Evolutionary conservation across 2,113 vertebrate species (phyloP), one percentile per base, ranked within the genome.

Genomic region (Melospiza georgiana): DNA sequence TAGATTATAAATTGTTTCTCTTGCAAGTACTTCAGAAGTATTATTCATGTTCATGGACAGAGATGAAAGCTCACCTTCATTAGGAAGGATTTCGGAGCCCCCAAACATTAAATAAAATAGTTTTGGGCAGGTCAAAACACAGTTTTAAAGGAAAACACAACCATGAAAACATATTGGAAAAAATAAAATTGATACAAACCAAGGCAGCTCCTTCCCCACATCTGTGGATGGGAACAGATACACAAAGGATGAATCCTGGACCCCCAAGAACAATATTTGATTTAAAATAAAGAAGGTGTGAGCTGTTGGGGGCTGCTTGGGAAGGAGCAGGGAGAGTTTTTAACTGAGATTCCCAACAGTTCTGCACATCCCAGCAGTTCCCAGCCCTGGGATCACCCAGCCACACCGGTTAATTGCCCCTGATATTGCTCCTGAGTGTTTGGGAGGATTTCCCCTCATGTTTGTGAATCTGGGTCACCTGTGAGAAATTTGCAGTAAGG

Each of bases 101-200:
- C 80, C 20, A 89, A 75, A 69, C 28, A 35, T 51, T 43, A 37
- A 90, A 90, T 37, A 91, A 95, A 91, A 87, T 39, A 89, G 62
- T 67, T 90, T 88, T 41, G 49, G 15, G 33, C 48, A 81, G 84
- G 48, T 90, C 78, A 55, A 67, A 80, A 79, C 90, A 62, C 59
- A 83, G 28, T 92, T 95, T 58, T 68, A 48, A 94, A 94, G 79
- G 74, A 92, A 96, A 97, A 83, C 20, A 72, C 33, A 84, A 43
- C 35, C 68, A 55, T 18, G 6, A 92, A 94, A 90, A 49, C n/a
- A 75, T 52, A 92, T 79, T 65, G 31, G 63, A 58, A 88, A 80
- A 91, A 94, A 21, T 12, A 21, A 14, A 57, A 14, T 5, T 37
- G 8, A 76, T 12, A 59, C 35, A 68, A 68, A 84, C 9, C 31